Evolutionary conservation across 2,797 vertebrate species (phyloP), one percentile per base, ranked within the genome.

Genomic region (Pyrocephalus nanus): DNA sequence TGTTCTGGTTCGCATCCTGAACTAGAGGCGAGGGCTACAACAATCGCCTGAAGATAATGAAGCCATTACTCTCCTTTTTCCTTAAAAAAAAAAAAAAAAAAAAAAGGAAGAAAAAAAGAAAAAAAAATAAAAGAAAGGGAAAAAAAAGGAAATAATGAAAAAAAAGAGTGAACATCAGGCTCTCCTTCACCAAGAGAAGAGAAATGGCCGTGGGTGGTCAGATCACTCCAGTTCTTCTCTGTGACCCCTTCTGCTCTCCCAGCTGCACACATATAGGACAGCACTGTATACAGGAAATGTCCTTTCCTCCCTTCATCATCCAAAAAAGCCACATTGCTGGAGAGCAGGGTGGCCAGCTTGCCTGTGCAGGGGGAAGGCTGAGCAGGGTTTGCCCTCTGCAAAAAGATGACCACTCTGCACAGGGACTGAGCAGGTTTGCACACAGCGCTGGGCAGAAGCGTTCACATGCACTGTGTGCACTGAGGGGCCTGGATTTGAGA

Each of bases 401-500:
- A 11, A n/a, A 65, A 55, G 64, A 15, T 61, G 53, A 42, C 21
- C 32, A 51, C 6, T 9, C 17, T 55, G n/a, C 14, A 51, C 21
- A 23, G 57, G 30, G 15, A 48, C 17, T 0, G 0, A 67, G 26
- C 54, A 53, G n/a, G 34, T 32, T 72, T 27, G 45, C 34, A 29
- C 26, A 30, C 12, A 29, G 5, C 4, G 0, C 12, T 12, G 29
- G 34, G 19, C 1, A 0, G 42, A 70, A 71, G 38, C 16, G 16
- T 22, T 92, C 25, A 6, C 26, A 32, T 0, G 1, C 0, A 1
- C 36, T 2, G 0, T 6, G 12, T 25, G 15, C 4, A 2, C 15
- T 12, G 45, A 64, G 32, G 8, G 57, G 34, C 53, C 32, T 38
- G 65, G 5, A 36, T 82, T 55, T 65, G 42, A 57, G 47, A 6